A percentile compares a stretch with the other conserved stretches of the same genome.
Evolutionary conservation across 2,113 vertebrate species (phyloP).

Genomic region (Opisthocomus hoazin): DNA sequence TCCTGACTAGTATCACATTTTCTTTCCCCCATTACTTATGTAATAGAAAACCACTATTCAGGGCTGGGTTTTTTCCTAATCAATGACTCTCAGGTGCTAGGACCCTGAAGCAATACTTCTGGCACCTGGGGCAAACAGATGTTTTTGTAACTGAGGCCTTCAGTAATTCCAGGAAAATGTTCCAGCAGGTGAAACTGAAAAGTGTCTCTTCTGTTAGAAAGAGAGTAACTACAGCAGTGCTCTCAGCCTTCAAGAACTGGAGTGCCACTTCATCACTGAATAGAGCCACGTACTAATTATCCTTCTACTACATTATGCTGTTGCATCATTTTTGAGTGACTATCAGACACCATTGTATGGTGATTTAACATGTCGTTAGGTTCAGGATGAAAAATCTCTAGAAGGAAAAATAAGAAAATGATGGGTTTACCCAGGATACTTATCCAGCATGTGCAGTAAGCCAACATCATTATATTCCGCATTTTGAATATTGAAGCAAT

Average conservation of each 20-base stretch:
- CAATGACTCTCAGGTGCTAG: neutral
- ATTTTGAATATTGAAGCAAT: neutral
- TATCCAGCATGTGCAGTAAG: neutral
- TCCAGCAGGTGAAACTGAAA: neutral
- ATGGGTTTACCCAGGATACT: neutral
- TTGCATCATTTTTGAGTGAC: neutral
- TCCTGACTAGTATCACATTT: neutral
- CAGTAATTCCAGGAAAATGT: neutral
- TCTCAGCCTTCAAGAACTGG: neutral
- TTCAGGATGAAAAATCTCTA: neutral
- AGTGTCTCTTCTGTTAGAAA: neutral
- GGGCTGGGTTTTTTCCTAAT: neutral
- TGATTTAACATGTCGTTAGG: neutral
- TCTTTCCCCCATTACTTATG: neutral
- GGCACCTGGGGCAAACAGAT: neutral
- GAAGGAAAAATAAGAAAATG: neutral
- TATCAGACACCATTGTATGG: neutral
- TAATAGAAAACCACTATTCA: neutral
- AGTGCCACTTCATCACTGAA: constrained; percentile 12
- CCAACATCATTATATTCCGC: neutral
- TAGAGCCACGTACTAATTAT: neutral
- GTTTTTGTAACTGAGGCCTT: neutral
- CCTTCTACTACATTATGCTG: neutral
- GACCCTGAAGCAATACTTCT: neutral
- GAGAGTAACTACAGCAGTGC: neutral